Evolutionary conservation across 2,888 invertebrate genomes (phyloP).

Genomic region (Megamerina dolium): DNA sequence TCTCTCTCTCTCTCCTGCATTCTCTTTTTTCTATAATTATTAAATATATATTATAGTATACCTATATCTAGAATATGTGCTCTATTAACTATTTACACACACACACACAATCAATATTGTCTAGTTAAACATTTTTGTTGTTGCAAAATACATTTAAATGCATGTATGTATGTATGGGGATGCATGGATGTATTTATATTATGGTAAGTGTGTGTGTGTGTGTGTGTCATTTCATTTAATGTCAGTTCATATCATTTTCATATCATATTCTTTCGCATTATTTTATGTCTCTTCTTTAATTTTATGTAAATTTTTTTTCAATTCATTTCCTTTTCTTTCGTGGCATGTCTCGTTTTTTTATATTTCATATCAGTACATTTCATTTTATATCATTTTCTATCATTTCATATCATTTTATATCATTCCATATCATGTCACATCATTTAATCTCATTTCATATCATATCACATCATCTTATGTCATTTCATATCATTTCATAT

Average conservation of each 20-base stretch:
- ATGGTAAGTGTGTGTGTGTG: too few relatives aligned
- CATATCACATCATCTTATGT: neutral
- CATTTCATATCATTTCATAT: neutral
- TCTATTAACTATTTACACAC: too few relatives aligned
- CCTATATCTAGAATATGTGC: too few relatives aligned
- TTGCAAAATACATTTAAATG: constrained; percentile 9
- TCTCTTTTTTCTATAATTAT: too few relatives aligned
- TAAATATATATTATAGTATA: too few relatives aligned
- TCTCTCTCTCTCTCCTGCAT: too few relatives aligned
- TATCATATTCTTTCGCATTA: constrained; percentile 9
- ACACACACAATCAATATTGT: constrained; percentile 50
- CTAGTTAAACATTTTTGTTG: constrained; percentile 22
- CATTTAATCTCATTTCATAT: constrained; percentile 6
- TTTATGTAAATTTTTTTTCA: constrained; percentile 15
- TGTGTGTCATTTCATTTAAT: neutral
- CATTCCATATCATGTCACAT: constrained; percentile 20
- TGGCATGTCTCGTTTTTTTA: constrained; percentile 9
- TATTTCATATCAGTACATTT: neutral
- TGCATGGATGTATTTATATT: too few relatives aligned
- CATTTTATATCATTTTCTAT: constrained; percentile 10
- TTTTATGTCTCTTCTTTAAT: constrained; percentile 8
- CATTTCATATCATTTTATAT: constrained; percentile 11
- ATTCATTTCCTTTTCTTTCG: constrained; percentile 10
- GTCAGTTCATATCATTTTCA: constrained; percentile 4
- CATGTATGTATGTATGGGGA: too few relatives aligned